Evolutionary conservation across 92 coral and sea anemone genomes (phyloP).

Genomic region (Heteractis magnifica): DNA sequence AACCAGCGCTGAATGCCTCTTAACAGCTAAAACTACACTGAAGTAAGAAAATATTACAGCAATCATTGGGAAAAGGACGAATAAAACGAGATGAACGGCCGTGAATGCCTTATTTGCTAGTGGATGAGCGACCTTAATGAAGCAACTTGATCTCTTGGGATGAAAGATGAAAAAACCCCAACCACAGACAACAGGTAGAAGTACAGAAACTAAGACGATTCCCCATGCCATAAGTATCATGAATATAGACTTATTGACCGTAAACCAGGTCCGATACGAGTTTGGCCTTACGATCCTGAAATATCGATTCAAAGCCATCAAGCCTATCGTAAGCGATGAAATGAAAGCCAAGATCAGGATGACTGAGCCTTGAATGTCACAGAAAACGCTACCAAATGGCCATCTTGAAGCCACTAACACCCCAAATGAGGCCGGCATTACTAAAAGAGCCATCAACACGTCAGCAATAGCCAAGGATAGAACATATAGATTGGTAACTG

Average conservation of each 20-base stretch:
- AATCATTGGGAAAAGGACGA: constrained; percentile 48
- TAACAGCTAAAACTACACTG: constrained; percentile 50
- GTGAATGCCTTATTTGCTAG: constrained; percentile 52
- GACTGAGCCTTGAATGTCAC: constrained; percentile 27
- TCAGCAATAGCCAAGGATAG: constrained; percentile 27
- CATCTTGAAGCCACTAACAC: constrained; percentile 18
- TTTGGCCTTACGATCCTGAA: constrained; percentile 21
- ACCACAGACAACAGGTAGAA: constrained; percentile 26
- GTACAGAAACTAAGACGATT: not conserved
- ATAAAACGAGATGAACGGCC: constrained; percentile 43
- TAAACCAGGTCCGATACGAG: constrained; percentile 14
- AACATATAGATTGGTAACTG: constrained; percentile 23
- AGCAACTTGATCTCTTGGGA: constrained; percentile 59
- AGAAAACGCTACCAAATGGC: constrained; percentile 21
- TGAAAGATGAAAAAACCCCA: constrained; percentile 63
- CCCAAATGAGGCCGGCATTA: constrained; percentile 37
- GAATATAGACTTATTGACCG: constrained; percentile 5
- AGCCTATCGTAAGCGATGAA: constrained; percentile 13
- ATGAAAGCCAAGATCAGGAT: constrained; percentile 16
- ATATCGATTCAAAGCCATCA: constrained; percentile 34
- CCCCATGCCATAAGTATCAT: constrained; percentile 33
- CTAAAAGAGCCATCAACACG: constrained; percentile 30
- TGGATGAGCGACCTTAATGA: constrained; percentile 39
- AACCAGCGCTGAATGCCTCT: constrained; percentile 49
- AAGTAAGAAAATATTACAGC: constrained; percentile 48